These are phyloP conservation scores for Hipparchia semele DNA, from an alignment of 2,888 invertebrate genomes.

Conservation along the genomic window DNA sequence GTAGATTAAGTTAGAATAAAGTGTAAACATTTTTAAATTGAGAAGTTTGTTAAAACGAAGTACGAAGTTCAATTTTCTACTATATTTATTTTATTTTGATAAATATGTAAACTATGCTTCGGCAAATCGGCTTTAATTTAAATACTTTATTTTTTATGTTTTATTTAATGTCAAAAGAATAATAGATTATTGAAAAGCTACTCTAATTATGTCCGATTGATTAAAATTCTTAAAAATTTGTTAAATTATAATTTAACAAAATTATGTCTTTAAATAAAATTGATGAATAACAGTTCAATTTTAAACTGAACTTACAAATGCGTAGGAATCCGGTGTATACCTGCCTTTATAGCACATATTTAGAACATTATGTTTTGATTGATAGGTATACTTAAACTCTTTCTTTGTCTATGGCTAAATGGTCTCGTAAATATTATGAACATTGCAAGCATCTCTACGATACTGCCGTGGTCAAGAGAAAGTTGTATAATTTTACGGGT, in stretches of 20 bases:
- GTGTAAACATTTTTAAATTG: not conserved
- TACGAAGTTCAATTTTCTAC: not conserved
- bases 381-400: constrained; percentile 9
- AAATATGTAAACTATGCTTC: not conserved
- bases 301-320: not conserved
- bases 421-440: not conserved
- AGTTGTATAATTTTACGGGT: constrained; percentile 4
- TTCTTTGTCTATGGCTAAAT: constrained; percentile 19
- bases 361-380: constrained; percentile 16
- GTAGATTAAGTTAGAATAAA: not conserved
- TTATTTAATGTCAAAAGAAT: too few relatives aligned
- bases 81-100: not conserved
- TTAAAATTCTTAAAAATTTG: not conserved
- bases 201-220: too few relatives aligned
- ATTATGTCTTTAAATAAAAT: too few relatives aligned
- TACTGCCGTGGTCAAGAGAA: not conserved
- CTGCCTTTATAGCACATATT: not conserved
- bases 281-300: not conserved
- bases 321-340: not conserved
- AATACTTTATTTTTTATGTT: too few relatives aligned
- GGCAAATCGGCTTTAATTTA: too few relatives aligned
- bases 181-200: too few relatives aligned
- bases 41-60: not conserved
- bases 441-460: not conserved
- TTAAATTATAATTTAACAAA: too few relatives aligned